These are phyloP conservation scores for Drosophila buzzatii DNA, from an alignment of 2,888 invertebrate genomes.

Conservation along the genomic window DNA sequence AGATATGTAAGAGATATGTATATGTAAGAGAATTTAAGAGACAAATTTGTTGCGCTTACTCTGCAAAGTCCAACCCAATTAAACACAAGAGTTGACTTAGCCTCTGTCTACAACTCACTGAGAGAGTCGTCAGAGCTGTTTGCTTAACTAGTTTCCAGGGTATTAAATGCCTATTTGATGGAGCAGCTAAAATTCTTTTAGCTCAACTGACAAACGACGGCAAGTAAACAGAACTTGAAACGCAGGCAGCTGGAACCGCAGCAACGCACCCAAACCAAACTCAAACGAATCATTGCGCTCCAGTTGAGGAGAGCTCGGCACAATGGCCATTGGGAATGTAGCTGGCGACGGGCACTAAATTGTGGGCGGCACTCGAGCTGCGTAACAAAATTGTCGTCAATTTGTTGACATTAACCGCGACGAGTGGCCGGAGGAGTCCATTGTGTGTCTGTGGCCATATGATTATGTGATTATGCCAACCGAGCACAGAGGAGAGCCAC, in stretches of 20 bases:
- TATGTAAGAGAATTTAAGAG: no score
- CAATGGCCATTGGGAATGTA: background rate
- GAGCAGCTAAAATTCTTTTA: slow-evolving; percentile 44
- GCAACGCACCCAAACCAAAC: background rate
- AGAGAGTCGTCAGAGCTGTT: background rate
- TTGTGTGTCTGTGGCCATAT: slow-evolving; percentile 28
- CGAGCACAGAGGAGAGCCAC: background rate
- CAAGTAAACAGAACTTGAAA: slow-evolving; percentile 29
- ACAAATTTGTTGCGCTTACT: no score
- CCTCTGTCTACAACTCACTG: background rate
- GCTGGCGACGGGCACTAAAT: slow-evolving; percentile 46
- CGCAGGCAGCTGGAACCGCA: slow-evolving; percentile 51
- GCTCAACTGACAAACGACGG: slow-evolving; percentile 32
- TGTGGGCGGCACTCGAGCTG: slow-evolving; percentile 65
- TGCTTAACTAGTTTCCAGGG: slow-evolving; percentile 8
- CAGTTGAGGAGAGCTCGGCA: slow-evolving; percentile 3
- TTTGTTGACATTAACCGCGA: slow-evolving; percentile 64
- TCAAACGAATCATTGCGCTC: slow-evolving; percentile 25
- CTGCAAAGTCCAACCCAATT: no score
- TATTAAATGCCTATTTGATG: slow-evolving; percentile 61
- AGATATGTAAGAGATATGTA: no score
- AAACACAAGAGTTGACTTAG: no score
- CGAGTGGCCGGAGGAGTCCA: background rate
- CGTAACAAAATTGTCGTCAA: slow-evolving; percentile 66
- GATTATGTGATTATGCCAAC: slow-evolving; percentile 45